phyloP scores from a whole-genome alignment of 2,888 invertebrate genomes.

The Cephus sareptanus region DNA sequence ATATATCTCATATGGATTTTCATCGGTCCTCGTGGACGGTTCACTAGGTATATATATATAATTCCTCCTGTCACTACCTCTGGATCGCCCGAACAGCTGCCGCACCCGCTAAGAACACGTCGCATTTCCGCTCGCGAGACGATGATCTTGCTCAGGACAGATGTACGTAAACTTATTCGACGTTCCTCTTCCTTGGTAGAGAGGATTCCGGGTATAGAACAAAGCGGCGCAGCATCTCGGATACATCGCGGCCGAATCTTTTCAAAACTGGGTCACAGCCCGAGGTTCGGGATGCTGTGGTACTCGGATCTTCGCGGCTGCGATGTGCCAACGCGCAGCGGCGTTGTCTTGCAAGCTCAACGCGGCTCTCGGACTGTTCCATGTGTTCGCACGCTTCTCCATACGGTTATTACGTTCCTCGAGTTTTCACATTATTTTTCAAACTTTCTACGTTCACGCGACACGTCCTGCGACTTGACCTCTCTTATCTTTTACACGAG shows the following conservation, averaged over 20 bases:
- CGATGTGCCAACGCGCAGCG: conserved; percentile 17
- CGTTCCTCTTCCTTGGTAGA: neutral
- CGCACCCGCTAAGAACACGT: conserved; percentile 44
- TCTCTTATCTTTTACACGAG: neutral
- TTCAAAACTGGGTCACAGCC: conserved; percentile 32
- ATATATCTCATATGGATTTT: too few relatives aligned
- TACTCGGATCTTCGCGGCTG: neutral
- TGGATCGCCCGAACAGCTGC: conserved; percentile 48
- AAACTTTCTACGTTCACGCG: neutral
- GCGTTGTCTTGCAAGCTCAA: conserved; percentile 21
- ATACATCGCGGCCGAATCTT: conserved; percentile 27
- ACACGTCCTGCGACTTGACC: neutral
- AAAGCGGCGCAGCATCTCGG: conserved; percentile 26
- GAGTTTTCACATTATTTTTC: neutral
- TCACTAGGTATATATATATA: neutral
- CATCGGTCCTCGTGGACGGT: too few relatives aligned
- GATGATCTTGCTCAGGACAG: neutral
- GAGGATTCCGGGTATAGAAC: conserved; percentile 5
- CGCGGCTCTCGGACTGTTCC: neutral
- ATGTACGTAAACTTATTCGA: neutral
- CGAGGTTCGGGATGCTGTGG: neutral
- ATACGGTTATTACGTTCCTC: neutral
- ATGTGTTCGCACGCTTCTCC: neutral
- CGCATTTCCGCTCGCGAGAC: conserved; percentile 32
- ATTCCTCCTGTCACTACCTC: conserved; percentile 32